phyloP scores from a whole-genome alignment of 2,113 vertebrate species.

The Uria aalge region DNA sequence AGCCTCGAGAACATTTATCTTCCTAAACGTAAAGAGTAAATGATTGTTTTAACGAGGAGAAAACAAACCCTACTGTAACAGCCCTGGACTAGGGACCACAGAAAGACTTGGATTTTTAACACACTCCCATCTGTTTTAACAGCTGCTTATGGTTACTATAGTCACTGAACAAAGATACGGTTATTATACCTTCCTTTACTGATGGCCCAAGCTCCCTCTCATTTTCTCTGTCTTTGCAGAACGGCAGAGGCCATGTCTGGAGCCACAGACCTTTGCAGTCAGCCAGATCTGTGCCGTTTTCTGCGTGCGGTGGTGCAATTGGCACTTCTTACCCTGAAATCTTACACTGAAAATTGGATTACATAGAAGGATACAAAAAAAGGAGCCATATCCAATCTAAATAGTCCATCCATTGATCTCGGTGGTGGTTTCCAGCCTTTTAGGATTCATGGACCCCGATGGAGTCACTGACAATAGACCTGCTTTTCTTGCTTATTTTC shows the following conservation, averaged over 20 bases:
- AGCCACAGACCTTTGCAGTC: not conserved
- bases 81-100: not conserved
- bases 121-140: conserved; percentile 31
- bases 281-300: not conserved
- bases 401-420: not conserved
- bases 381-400: not conserved
- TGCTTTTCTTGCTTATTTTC: conserved; percentile 1
- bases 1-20: conserved; percentile 38
- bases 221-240: conserved; percentile 16
- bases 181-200: conserved; percentile 47
- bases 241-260: not conserved
- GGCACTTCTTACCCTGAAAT: not conserved
- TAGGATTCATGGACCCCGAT: not conserved
- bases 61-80: conserved; percentile 28
- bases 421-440: not conserved
- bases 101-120: conserved; percentile 20
- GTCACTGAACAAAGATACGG: conserved; percentile 26
- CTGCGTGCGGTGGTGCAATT: not conserved
- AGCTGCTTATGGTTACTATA: conserved; percentile 42
- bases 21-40: conserved; percentile 27
- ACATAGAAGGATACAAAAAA: not conserved
- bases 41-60: conserved; percentile 22
- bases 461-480: not conserved
- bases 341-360: not conserved
- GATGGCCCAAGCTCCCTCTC: conserved; percentile 7